Conservation (phyloP, 1,140 invertebrate species). For the Pogonognathellus flavescens region DNA sequence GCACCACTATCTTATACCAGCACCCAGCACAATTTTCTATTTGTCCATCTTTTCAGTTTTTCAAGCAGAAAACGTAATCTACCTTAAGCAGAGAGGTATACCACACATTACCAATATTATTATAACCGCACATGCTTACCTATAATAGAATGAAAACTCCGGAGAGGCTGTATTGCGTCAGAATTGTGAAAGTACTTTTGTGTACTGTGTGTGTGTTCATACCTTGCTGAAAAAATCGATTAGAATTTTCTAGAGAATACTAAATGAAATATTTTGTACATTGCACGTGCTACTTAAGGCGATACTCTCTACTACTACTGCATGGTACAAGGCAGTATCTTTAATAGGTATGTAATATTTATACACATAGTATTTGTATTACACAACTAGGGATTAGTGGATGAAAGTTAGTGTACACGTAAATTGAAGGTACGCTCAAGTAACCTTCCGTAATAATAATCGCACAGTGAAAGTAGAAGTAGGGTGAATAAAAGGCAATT, state of each 20-base stretch:
- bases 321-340: no score
- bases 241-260: slow-evolving; percentile 16
- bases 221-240: slow-evolving; percentile 7
- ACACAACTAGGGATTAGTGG: neutral
- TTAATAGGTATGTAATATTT: no score
- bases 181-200: neutral
- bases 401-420: slow-evolving; percentile 6
- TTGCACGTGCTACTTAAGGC: no score
- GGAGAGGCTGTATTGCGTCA: no score
- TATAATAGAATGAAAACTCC: no score
- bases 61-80: neutral
- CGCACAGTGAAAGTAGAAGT: slow-evolving; percentile 3
- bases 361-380: no score
- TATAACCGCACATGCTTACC: no score
- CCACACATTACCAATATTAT: no score
- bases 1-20: no score
- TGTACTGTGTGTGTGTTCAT: neutral
- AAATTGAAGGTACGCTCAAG: neutral
- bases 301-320: no score
- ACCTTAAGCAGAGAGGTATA: neutral
- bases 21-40: no score
- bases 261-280: slow-evolving; percentile 13
- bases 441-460: slow-evolving; percentile 7
- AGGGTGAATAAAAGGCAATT: slow-evolving; percentile 36
- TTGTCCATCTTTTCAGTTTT: neutral